phyloP scores from a whole-genome alignment of 2,888 invertebrate genomes.

The Dilophus febrilis region DNA sequence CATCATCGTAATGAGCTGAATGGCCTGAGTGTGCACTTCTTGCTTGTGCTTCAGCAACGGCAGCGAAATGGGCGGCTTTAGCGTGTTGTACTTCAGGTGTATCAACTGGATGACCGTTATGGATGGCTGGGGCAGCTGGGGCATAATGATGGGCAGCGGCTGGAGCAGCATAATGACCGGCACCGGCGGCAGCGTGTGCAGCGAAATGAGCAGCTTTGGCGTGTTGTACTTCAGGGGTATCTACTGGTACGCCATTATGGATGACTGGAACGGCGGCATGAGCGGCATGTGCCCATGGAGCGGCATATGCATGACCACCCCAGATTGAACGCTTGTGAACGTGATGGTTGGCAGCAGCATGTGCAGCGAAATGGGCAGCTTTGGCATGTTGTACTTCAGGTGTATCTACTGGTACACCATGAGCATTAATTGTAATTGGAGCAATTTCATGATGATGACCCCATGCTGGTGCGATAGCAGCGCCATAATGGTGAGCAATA shows the following conservation, averaged over 20 bases:
- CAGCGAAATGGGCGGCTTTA: slow-evolving; percentile 28
- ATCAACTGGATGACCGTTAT: slow-evolving; percentile 33
- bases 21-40: slow-evolving; percentile 4
- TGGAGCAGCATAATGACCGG: slow-evolving; percentile 14
- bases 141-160: slow-evolving; percentile 18
- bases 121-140: slow-evolving; percentile 26
- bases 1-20: background rate
- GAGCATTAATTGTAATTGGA: slow-evolving; percentile 6
- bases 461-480: slow-evolving; percentile 2
- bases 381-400: slow-evolving; percentile 35
- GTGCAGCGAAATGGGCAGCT: slow-evolving; percentile 33
- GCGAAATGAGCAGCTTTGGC: slow-evolving; percentile 30
- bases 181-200: slow-evolving; percentile 25
- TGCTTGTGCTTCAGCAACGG: slow-evolving; percentile 22
- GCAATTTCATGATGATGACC: background rate
- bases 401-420: slow-evolving; percentile 29
- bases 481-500: background rate
- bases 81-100: slow-evolving; percentile 34
- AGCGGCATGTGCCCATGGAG: slow-evolving; percentile 5
- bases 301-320: slow-evolving; percentile 8
- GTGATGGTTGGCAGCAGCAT: slow-evolving; percentile 31
- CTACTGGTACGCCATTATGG: slow-evolving; percentile 31
- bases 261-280: slow-evolving; percentile 25
- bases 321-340: slow-evolving; percentile 29
- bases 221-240: slow-evolving; percentile 34